Conservation (phyloP, 2,113 vertebrate genomes). For the Parus major region DNA sequence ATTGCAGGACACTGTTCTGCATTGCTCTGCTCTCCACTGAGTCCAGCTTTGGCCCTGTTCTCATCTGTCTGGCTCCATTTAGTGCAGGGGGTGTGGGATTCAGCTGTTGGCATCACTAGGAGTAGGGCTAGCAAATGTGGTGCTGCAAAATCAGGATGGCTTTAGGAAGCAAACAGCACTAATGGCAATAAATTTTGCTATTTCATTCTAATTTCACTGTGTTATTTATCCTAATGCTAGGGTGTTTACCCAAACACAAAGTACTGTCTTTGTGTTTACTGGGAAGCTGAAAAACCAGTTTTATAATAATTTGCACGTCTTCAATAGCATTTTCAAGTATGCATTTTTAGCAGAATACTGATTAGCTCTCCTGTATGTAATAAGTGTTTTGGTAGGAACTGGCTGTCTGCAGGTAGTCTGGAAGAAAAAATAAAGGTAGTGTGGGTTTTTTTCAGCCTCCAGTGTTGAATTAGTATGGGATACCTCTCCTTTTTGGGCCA, state of each 20-base stretch:
- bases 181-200: not conserved
- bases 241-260: not conserved
- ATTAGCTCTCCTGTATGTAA: not conserved
- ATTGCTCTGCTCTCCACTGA: not conserved
- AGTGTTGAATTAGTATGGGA: rapidly evolving
- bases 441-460: not conserved
- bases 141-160: not conserved
- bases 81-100: not conserved
- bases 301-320: not conserved
- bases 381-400: not conserved
- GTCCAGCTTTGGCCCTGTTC: not conserved
- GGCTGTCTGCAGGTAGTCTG: not conserved
- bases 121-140: not conserved
- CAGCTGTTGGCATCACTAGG: not conserved
- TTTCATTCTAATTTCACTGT: not conserved
- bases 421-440: not conserved
- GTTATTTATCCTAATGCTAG: not conserved
- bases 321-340: not conserved
- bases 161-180: not conserved
- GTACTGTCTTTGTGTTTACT: not conserved
- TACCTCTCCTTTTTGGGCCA: not conserved
- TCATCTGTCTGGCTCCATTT: not conserved
- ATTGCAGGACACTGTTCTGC: not conserved
- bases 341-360: not conserved
- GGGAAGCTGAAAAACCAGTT: not conserved